Evolutionary conservation across 2,113 vertebrate species (phyloP).

Genomic region (Ciconia stormi): DNA sequence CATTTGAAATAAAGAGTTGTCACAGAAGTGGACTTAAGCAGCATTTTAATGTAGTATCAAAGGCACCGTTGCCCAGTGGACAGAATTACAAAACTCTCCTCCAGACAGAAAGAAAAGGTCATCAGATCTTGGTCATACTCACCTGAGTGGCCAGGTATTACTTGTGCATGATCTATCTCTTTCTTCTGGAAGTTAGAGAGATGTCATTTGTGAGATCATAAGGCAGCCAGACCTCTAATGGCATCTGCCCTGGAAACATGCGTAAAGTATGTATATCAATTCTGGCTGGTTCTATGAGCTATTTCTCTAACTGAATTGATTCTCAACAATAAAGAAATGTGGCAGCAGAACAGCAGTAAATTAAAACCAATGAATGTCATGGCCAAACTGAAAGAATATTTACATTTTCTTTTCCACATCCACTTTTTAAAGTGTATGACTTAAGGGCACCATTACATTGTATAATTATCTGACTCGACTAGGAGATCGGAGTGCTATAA

Average conservation of each 20-base stretch:
- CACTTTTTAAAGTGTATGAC: neutral
- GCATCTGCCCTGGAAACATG: neutral
- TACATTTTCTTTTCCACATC: neutral
- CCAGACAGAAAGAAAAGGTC: neutral
- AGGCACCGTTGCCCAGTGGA: neutral
- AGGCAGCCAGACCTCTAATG: neutral
- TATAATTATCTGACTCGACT: neutral
- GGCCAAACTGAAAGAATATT: neutral
- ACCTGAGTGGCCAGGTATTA: neutral
- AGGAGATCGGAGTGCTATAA: neutral
- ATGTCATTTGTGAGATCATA: neutral
- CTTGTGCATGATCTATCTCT: neutral
- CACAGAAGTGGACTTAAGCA: neutral
- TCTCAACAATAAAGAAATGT: neutral
- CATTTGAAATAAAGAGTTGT: neutral
- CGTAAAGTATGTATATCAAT: rapidly evolving
- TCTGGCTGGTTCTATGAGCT: neutral
- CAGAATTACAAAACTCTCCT: neutral
- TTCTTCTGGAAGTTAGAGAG: neutral
- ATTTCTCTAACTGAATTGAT: neutral
- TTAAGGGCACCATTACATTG: neutral
- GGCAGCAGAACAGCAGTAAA: neutral
- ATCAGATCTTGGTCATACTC: neutral
- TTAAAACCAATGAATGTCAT: neutral
- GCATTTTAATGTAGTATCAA: neutral